phyloP scores from a whole-genome alignment of 1,140 invertebrate genomes.

The Physella acuta region DNA sequence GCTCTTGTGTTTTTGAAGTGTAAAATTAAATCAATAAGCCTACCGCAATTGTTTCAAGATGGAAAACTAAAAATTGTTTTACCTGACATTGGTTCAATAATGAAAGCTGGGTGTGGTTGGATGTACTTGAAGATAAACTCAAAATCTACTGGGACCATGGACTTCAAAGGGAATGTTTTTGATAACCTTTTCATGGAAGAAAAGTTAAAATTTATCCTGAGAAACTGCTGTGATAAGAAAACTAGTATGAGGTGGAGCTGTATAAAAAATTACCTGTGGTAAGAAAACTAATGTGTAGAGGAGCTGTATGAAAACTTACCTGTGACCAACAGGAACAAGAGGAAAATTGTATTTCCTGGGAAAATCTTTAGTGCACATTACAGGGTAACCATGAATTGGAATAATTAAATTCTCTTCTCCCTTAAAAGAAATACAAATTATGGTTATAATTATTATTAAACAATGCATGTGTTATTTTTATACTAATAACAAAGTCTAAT shows the following conservation, averaged over 20 bases:
- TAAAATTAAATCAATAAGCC: too few species aligned
- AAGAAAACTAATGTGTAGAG: too few species aligned
- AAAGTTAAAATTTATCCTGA: slow-evolving; percentile 7
- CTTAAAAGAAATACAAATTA: slow-evolving; percentile 35
- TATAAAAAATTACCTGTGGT: too few species aligned
- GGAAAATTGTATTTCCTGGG: slow-evolving; percentile 56
- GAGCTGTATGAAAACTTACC: too few species aligned
- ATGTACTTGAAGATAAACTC: slow-evolving; percentile 55
- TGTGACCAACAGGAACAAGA: slow-evolving; percentile 54
- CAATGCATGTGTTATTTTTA: background rate
- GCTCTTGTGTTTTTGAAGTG: too few species aligned
- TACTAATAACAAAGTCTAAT: background rate
- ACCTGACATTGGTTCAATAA: slow-evolving; percentile 56
- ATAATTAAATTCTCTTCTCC: slow-evolving; percentile 59
- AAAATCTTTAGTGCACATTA: slow-evolving; percentile 56
- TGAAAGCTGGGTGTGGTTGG: slow-evolving; percentile 55
- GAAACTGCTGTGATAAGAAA: background rate
- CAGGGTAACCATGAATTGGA: slow-evolving; percentile 60
- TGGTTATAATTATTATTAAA: background rate
- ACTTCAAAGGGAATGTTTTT: slow-evolving; percentile 49
- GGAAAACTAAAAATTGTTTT: too few species aligned
- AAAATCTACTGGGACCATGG: slow-evolving; percentile 59
- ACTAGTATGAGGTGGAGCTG: too few species aligned
- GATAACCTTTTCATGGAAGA: slow-evolving; percentile 36
- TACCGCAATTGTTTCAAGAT: too few species aligned